Evolutionary conservation across 2,113 vertebrate genomes (phyloP).

Genomic region (western clawed frog (Xenopus tropicalis)): DNA sequence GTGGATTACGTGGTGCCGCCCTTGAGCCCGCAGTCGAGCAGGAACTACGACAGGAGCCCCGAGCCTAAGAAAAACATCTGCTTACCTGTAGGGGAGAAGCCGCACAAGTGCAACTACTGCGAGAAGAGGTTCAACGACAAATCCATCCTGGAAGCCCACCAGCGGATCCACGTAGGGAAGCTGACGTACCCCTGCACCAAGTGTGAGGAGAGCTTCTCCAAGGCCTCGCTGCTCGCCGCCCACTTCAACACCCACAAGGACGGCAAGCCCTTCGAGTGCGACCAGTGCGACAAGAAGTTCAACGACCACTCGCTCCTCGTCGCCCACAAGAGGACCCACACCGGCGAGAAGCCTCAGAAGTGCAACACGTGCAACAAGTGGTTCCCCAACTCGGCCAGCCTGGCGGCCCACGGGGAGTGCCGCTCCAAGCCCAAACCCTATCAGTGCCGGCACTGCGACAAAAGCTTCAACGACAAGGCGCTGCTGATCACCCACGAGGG

Average conservation of each 20-base stretch:
- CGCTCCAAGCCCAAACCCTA: conserved; percentile 48
- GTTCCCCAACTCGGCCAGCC: conserved; percentile 35
- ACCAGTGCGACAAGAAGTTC: conserved; percentile 31
- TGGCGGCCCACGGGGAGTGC: conserved; percentile 41
- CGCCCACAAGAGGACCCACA: conserved; percentile 36
- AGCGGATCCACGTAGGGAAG: conserved; percentile 29
- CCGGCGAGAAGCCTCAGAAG: conserved; percentile 36
- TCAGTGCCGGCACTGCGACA: conserved; percentile 42
- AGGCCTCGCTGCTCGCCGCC: conserved; percentile 9
- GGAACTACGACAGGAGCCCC: not conserved
- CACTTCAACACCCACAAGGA: conserved; percentile 22
- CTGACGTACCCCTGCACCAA: conserved; percentile 12
- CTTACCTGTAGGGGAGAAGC: conserved; percentile 4
- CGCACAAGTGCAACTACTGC: conserved; percentile 32
- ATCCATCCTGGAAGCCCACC: conserved; percentile 28
- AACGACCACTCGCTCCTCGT: conserved; percentile 26
- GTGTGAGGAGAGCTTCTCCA: conserved; percentile 35
- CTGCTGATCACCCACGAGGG: conserved; percentile 50
- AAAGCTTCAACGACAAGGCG: conserved; percentile 48
- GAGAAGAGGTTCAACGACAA: conserved; percentile 28
- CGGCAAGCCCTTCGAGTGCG: conserved; percentile 30
- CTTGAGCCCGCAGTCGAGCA: not conserved
- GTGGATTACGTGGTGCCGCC: not conserved
- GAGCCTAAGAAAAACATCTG: conserved; percentile 1
- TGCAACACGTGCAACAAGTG: conserved; percentile 38